Base-by-base conservation (phyloP, 1,140 invertebrate species). In the Zeugodacus cucurbitae region DNA sequence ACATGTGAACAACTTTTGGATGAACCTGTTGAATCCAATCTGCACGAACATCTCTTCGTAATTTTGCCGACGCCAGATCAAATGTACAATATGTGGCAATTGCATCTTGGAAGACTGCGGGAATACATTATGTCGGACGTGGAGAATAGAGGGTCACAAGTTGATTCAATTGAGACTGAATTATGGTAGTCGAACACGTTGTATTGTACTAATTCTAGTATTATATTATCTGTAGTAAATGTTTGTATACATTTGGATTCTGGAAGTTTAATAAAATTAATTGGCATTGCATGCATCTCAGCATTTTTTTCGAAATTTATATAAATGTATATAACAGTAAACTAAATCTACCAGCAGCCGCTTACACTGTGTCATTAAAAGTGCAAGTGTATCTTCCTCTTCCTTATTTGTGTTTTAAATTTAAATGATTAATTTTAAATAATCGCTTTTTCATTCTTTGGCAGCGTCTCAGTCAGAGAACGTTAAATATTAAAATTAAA, bases 41-140 rank as follows among this genome's bases (percentile, higher is more conserved):
- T 90, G n/a, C 85, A 78, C 54, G 89, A 90, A 88, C 96, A 95
- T 92, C 89, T 96, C 67, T 95, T 95, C 89, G 95, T 95, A 48
- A 29, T n/a, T n/a, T 22, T 94, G 94, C 82, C 94, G 95, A 34
- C 94, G 95, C 93, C 94, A 48, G 88, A 92, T 26, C 91, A 94
- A 88, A 95, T 95, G 88, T 92, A 91, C 89, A 93, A 91, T 58
- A 90, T 95, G 88, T 94, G 95, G 91, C 37, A 48, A 1, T 3
- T 48, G 20, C 37, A 82, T 1, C 37, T 82, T 29, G n/a, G 26
- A 29, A 44, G 74, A 2, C 17, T 48, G n/a, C 11, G 41, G 44
- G n/a, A 82, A n/a, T 37, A 82, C 8, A 82, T 82, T n/a, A 48
- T 48, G 17, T 3, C 1, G n/a, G 41, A 82, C 17, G 26, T 48